Base-by-base conservation (phyloP, 2,888 invertebrate species). In the Clostera curtula region DNA sequence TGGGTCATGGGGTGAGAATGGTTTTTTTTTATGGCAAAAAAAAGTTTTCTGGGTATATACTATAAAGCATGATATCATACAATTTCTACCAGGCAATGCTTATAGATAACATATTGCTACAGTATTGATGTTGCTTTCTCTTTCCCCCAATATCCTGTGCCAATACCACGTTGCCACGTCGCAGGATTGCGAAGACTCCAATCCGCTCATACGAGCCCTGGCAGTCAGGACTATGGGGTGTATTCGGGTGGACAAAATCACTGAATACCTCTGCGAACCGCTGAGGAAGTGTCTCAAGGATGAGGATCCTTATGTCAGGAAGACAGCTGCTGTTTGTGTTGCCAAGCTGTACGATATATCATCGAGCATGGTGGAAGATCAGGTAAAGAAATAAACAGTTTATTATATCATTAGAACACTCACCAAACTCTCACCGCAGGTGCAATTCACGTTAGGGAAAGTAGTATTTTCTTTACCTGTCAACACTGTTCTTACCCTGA, bases 161-260 rank as follows among this genome's bases (percentile, higher is more conserved):
- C n/a, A n/a, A n/a, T n/a, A n/a, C n/a, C n/a, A n/a, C n/a, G n/a
- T n/a, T n/a, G n/a, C n/a, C n/a, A n/a, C n/a, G n/a, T n/a, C n/a
- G n/a, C 79, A 97, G 96, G 99, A 99, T 83, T 99, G 99, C 83
- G 98, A 99, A 86, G 99, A 99, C 79, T 96, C 98, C 6, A 99
- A 99, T 86, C 99, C 99, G 14, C 85, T 99, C 66, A 99, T 99
- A 65, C 89, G 99, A 46, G 99, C 99, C 2, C 82, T 99, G 61
- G 99, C 99, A 16, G 99, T 99, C 14, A 88, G 99, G 33, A 99
- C 99, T 9, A 99, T 99, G 99, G 99, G 99, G 27, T 99, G 99
- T 72, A 99, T 99, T 64, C 89, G 99, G 7, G 99, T 99, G 29
- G 99, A 99, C 84, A 99, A 99, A 86, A 99, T 99, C 58, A 99